Conservation (phyloP, 30 jellyfish, hydroid and myxozoan genomes). For the Sanderia malayensis region DNA sequence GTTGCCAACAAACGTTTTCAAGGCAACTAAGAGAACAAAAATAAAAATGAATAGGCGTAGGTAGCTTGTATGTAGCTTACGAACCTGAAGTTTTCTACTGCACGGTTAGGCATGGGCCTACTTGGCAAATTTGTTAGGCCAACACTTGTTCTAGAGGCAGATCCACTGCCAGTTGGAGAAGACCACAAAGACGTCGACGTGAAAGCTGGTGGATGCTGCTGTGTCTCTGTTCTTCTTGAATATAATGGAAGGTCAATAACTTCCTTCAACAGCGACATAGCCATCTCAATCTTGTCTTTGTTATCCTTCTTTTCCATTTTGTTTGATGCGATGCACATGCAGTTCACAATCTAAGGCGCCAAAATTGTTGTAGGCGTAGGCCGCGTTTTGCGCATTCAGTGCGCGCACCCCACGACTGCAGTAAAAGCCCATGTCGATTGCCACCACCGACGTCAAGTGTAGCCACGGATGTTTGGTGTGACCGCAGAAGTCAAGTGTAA, state of each 20-base stretch:
- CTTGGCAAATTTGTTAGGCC: background rate
- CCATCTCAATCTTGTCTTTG: background rate
- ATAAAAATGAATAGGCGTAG: too few species aligned
- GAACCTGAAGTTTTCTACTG: too few species aligned
- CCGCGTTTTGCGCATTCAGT: conserved; percentile 17
- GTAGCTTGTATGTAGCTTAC: too few species aligned
- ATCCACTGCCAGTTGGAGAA: background rate
- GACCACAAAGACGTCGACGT: too few species aligned
- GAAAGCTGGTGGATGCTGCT: background rate
- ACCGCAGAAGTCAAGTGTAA: background rate
- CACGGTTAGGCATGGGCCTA: too few species aligned
- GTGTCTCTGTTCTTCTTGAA: too few species aligned
- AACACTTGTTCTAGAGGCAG: background rate
- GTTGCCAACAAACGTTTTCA: too few species aligned
- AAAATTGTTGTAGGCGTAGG: too few species aligned
- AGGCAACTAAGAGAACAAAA: too few species aligned
- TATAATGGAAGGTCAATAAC: background rate
- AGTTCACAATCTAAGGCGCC: too few species aligned
- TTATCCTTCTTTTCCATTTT: too few species aligned
- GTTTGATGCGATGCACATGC: too few species aligned
- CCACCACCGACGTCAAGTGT: background rate
- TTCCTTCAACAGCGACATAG: background rate
- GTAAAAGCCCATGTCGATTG: background rate
- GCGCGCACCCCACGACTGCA: conserved; percentile 22
- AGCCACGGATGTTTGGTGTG: background rate